A percentile compares a stretch with the other conserved stretches of the same genome.
Conservation (phyloP, 2,113 vertebrate species). For the Heloderma charlesbogerti region DNA sequence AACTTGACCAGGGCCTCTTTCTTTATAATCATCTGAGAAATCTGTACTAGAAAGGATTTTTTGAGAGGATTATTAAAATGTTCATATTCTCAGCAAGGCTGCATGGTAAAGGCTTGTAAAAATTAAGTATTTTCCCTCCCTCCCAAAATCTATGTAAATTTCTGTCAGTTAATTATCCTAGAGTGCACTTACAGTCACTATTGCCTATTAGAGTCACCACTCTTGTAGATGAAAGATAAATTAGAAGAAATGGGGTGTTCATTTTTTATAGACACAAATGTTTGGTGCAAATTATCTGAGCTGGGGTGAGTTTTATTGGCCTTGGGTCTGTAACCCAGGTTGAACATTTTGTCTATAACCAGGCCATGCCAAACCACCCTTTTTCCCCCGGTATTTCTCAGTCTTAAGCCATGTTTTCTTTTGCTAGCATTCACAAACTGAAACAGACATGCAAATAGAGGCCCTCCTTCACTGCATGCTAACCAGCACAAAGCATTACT, state of each 20-base stretch:
- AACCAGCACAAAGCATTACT: background rate
- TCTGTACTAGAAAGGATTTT: background rate
- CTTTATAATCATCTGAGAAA: background rate
- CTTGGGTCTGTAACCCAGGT: background rate
- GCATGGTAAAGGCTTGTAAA: background rate
- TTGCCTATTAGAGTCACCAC: background rate
- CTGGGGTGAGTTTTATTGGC: background rate
- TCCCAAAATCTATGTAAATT: constrained; percentile 1
- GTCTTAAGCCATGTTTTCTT: background rate
- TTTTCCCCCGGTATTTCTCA: background rate
- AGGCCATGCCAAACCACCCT: background rate
- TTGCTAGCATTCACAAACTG: background rate
- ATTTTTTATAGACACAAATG: background rate
- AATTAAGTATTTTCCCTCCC: background rate
- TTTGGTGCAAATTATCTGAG: background rate
- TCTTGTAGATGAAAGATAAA: constrained; percentile 1
- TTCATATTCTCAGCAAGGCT: background rate
- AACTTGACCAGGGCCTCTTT: background rate
- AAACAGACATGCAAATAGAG: background rate
- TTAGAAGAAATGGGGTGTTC: background rate
- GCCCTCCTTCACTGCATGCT: background rate
- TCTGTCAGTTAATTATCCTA: constrained; percentile 3
- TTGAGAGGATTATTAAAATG: background rate
- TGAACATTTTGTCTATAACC: background rate
- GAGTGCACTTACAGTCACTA: constrained; percentile 12